Base-by-base conservation (phyloP, 2,888 invertebrate genomes). In the Drosophila maculinotata region DNA sequence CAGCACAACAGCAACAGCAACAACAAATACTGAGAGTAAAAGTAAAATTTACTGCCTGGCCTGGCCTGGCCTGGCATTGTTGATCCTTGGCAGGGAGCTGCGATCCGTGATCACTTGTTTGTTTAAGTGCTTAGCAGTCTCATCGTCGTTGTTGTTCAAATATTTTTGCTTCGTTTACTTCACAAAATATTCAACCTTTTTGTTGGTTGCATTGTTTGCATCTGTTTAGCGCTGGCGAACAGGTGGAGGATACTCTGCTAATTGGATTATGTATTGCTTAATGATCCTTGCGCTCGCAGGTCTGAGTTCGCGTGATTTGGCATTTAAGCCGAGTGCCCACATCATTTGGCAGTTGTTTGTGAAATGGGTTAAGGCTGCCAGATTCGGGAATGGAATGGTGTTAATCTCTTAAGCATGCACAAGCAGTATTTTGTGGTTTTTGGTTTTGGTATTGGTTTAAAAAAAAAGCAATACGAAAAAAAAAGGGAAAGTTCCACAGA, bases 261-360 rank as follows among this genome's bases (percentile, higher is more conserved):
- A 84, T 84, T 84, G 84, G 84, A 87, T 84, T 87, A 84, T 74
- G 81, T 69, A 56, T 73, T 86, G 84, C 76, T 78, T 78, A 87
- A 84, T 84, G 79, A 87, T 78, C 84, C 79, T 70, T 71, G 26
- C 39, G 35, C 53, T 62, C 39, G 14, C 20, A 20, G 41, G 31
- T 14, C 20, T 12, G 31, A 42, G 70, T 67, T 76, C 31, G 69
- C 76, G 76, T 76, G 76, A 76, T 73, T 76, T 76, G 65, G 54
- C 67, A 66, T 51, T 68, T 66, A 75, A 59, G 42, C 35, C 52
- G 42, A 41, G 20, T 44, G 42, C 51, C 38, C 48, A 58, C 52
- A 52, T 36, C 67, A 41, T 36, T 63, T 71, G 67, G 38, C 71
- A 67, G 72, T 58, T 62, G 51, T 58, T 52, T 54, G 52, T 74